Evolutionary conservation across 2,113 vertebrate species (phyloP), one percentile per base, ranked within the genome.

Genomic region (Junco hyemalis): DNA sequence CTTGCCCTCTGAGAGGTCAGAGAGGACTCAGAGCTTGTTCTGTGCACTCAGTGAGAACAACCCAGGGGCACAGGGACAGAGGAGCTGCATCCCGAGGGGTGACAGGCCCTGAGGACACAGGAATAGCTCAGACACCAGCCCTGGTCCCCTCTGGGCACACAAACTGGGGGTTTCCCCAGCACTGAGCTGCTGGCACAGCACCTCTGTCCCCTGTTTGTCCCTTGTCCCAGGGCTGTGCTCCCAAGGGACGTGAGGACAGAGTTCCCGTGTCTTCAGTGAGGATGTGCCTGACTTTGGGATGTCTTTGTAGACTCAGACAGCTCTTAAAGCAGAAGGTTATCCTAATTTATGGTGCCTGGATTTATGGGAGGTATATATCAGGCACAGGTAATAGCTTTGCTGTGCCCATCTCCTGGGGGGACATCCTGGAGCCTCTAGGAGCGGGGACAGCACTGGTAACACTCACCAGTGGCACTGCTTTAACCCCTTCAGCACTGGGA

Each of bases 281-380:
- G 54, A 77, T 86, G 74, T 83, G 63, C 87, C 91, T 95, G 95
- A 96, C 95, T 96, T 97, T 95, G 94, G 68, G 85, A 88, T 90
- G 92, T 50, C 94, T 95, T 96, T 97, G 95, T 42, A 59, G 74
- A 63, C 74, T 96, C 81, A 91, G 70, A 73, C 71, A 88, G 79
- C 71, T 80, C 79, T 88, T 93, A 94, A 95, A 95, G 87, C 50
- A 95, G 93, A 95, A 95, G 90, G 93, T 94, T 95, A 88, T 54
- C 81, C 59, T 90, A 83, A 95, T 97, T 95, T 95, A 95, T 88
- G 53, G 87, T 64, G 66, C 47, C 71, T 82, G 76, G 64, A 95
- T 95, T 97, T 95, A 96, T 95, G 85, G 78, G 47, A 86, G 35
- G 63, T 28, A 18, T 92, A 83, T 93, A 93, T 96, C 93, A 91